Conservation (phyloP, 2,113 vertebrate species). For the Paraplagusia blochii region DNA sequence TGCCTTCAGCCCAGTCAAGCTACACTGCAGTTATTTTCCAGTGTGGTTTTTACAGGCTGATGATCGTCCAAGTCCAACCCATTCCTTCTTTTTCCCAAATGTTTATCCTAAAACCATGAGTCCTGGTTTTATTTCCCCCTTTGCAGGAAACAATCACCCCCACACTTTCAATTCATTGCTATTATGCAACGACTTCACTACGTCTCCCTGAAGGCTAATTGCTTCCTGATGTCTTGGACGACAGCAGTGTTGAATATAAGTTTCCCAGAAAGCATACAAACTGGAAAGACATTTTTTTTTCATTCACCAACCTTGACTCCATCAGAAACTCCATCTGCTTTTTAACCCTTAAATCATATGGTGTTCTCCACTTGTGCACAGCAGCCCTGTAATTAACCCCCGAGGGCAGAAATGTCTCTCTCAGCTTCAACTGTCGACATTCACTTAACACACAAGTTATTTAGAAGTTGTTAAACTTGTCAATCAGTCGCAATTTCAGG, state of each 20-base stretch:
- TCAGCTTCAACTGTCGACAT: background rate
- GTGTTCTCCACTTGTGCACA: background rate
- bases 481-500: background rate
- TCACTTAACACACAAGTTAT: background rate
- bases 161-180: conserved; percentile 30
- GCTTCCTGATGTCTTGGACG: conserved; percentile 55
- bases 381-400: conserved; percentile 11
- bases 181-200: conserved; percentile 41
- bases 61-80: conserved; percentile 4
- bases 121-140: conserved; percentile 24
- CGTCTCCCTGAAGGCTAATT: conserved; percentile 35
- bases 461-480: background rate
- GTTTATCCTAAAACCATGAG: conserved; percentile 25
- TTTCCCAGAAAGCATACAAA: conserved; percentile 31
- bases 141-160: conserved; percentile 1
- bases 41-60: conserved; percentile 15
- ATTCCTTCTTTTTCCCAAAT: conserved; percentile 24
- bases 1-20: conserved; percentile 2
- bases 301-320: conserved; percentile 26
- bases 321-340: conserved; percentile 10
- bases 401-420: background rate
- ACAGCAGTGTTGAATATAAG: background rate
- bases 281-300: no score
- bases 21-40: conserved; percentile 37
- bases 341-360: conserved; percentile 10